Evolutionary conservation across 2,797 vertebrate genomes (phyloP).

Genomic region (Channallabes apus): DNA sequence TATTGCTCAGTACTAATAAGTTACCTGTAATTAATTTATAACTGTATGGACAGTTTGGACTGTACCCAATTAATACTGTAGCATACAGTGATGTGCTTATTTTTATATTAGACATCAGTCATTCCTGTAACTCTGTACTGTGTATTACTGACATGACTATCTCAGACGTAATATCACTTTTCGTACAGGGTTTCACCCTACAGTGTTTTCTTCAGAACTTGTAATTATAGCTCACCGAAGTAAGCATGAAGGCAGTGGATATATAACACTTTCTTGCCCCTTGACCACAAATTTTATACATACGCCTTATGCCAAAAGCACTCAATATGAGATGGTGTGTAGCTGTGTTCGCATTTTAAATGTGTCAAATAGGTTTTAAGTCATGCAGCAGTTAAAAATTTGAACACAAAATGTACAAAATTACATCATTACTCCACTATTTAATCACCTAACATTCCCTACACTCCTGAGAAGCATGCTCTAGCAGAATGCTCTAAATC

Average conservation of each 20-base stretch:
- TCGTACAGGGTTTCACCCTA: slow-evolving; percentile 64
- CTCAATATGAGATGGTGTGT: background rate
- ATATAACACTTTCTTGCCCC: slow-evolving; percentile 52
- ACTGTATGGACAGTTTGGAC: slow-evolving; percentile 38
- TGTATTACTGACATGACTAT: slow-evolving; percentile 45
- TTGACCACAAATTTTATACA: background rate
- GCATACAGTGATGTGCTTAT: slow-evolving; percentile 59
- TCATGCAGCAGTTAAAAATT: background rate
- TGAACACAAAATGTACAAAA: background rate
- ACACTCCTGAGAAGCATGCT: slow-evolving; percentile 31
- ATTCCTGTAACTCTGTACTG: slow-evolving; percentile 43
- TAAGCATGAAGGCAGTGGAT: slow-evolving; percentile 12
- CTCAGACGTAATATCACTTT: slow-evolving; percentile 63
- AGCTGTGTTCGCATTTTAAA: background rate
- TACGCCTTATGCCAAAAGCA: background rate
- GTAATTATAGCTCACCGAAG: slow-evolving; percentile 62
- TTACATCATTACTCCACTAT: slow-evolving; percentile 21
- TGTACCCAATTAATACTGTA: slow-evolving; percentile 62
- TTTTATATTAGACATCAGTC: slow-evolving; percentile 65
- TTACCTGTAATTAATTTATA: slow-evolving; percentile 44
- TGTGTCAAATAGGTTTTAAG: background rate
- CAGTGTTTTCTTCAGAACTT: slow-evolving; percentile 65
- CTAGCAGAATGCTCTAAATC: slow-evolving; percentile 36
- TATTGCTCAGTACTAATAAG: slow-evolving; percentile 42
- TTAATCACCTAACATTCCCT: slow-evolving; percentile 47